Conservation (phyloP, 2,797 vertebrate genomes). For the Danio aesculapii region DNA sequence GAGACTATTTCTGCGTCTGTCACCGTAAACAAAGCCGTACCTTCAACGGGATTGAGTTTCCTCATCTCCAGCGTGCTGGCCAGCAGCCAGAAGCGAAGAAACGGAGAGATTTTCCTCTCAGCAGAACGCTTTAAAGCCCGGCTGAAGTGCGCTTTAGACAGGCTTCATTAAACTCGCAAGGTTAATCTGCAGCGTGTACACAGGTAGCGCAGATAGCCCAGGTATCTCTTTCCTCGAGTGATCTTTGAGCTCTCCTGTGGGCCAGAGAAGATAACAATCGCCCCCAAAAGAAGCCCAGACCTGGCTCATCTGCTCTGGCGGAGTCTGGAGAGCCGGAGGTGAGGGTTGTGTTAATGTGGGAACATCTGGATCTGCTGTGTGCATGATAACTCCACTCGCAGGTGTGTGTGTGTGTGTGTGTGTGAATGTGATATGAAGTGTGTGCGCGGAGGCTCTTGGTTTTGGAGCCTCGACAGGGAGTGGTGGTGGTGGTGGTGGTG, state of each 20-base stretch:
- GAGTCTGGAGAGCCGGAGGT: slow-evolving; percentile 15
- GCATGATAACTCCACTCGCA: slow-evolving; percentile 40
- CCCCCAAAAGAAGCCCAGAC: slow-evolving; percentile 28
- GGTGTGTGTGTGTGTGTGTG: slow-evolving; percentile 43
- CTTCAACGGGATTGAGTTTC: slow-evolving; percentile 80
- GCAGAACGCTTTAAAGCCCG: slow-evolving; percentile 74
- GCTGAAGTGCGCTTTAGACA: slow-evolving; percentile 77
- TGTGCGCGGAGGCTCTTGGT: slow-evolving; percentile 31
- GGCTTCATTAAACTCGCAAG: slow-evolving; percentile 81
- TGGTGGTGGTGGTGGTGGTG: slow-evolving; percentile 61
- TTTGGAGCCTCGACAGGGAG: slow-evolving; percentile 50
- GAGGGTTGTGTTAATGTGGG: slow-evolving; percentile 19
- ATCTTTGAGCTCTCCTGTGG: slow-evolving; percentile 62
- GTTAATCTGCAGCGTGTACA: slow-evolving; percentile 75
- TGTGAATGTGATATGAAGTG: slow-evolving; percentile 28
- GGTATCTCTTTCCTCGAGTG: slow-evolving; percentile 73
- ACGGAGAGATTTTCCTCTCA: slow-evolving; percentile 63
- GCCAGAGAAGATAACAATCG: slow-evolving; percentile 66
- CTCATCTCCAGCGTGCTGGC: slow-evolving; percentile 69
- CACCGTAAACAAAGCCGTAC: slow-evolving; percentile 75
- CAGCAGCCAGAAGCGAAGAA: slow-evolving; percentile 62
- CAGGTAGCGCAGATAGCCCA: slow-evolving; percentile 70
- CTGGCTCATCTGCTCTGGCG: slow-evolving; percentile 46
- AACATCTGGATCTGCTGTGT: slow-evolving; percentile 55
- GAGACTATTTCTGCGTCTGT: slow-evolving; percentile 52